These are phyloP conservation scores for Blomia tropicalis DNA, from an alignment of 2,888 invertebrate genomes.

Conservation along the genomic window DNA sequence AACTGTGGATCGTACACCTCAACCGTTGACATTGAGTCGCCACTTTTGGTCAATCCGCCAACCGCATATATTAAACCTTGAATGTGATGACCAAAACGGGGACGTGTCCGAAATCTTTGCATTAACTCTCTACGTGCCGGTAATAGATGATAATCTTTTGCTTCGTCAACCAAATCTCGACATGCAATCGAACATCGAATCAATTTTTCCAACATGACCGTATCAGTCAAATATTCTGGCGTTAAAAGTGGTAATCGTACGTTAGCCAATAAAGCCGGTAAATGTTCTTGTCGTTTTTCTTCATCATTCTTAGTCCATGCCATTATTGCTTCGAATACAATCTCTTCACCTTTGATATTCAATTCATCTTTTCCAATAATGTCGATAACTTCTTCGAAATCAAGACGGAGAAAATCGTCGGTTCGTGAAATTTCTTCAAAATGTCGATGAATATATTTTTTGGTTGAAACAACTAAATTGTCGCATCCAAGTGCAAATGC, in stretches of 20 bases:
- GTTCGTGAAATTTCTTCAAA: slow-evolving; percentile 58
- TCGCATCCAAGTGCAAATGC: slow-evolving; percentile 59
- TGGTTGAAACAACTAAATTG: slow-evolving; percentile 52
- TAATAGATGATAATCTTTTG: slow-evolving; percentile 68
- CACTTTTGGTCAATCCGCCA: slow-evolving; percentile 62
- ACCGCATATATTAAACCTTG: slow-evolving; percentile 70
- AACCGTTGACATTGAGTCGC: slow-evolving; percentile 63
- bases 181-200: slow-evolving; percentile 60
- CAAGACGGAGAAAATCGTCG: slow-evolving; percentile 55
- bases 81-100: slow-evolving; percentile 51
- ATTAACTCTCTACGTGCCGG: slow-evolving; percentile 61
- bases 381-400: slow-evolving; percentile 48
- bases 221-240: slow-evolving; percentile 62
- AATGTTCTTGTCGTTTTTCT: slow-evolving; percentile 42
- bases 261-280: slow-evolving; percentile 54
- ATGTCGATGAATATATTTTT: slow-evolving; percentile 60
- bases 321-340: slow-evolving; percentile 66
- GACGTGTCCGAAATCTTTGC: slow-evolving; percentile 57
- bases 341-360: slow-evolving; percentile 57
- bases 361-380: slow-evolving; percentile 59
- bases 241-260: slow-evolving; percentile 63
- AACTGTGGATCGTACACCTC: slow-evolving; percentile 60
- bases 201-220: slow-evolving; percentile 59
- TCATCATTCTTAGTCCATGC: slow-evolving; percentile 56
- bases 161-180: slow-evolving; percentile 68